Conservation (phyloP, 2,797 vertebrate species). For the Acridotheres tristis region DNA sequence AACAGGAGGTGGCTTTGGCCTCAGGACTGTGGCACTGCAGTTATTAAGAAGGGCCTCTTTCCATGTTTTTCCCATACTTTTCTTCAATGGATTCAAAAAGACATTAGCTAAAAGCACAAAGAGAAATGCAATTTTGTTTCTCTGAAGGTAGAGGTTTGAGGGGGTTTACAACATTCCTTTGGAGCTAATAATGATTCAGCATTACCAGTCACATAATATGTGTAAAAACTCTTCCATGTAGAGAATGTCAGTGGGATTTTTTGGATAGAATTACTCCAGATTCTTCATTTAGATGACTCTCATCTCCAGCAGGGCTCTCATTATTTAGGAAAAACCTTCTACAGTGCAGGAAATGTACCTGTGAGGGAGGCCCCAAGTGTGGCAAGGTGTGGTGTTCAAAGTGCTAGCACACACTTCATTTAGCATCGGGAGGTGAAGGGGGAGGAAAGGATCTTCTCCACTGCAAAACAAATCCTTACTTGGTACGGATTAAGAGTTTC, state of each 20-base stretch:
- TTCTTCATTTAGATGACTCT: background rate
- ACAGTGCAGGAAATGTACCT: background rate
- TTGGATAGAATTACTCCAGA: background rate
- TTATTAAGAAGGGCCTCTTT: background rate
- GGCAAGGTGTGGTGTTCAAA: background rate
- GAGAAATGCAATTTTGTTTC: background rate
- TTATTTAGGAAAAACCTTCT: background rate
- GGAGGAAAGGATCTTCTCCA: background rate
- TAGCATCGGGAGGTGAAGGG: background rate
- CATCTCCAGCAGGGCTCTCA: background rate
- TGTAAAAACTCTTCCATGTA: background rate
- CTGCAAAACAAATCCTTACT: background rate
- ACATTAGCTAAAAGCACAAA: background rate
- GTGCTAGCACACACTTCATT: background rate
- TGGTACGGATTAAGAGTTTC: background rate
- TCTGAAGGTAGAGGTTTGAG: background rate
- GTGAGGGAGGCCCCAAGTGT: background rate
- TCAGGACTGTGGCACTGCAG: background rate
- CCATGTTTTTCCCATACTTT: background rate
- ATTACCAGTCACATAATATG: background rate
- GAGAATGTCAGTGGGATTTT: background rate
- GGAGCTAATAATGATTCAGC: background rate
- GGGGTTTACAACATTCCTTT: background rate
- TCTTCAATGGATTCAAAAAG: background rate
- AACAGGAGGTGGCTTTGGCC: background rate